Base-by-base conservation (phyloP, 2,113 vertebrate genomes). In the Benitochromis conjunctus region DNA sequence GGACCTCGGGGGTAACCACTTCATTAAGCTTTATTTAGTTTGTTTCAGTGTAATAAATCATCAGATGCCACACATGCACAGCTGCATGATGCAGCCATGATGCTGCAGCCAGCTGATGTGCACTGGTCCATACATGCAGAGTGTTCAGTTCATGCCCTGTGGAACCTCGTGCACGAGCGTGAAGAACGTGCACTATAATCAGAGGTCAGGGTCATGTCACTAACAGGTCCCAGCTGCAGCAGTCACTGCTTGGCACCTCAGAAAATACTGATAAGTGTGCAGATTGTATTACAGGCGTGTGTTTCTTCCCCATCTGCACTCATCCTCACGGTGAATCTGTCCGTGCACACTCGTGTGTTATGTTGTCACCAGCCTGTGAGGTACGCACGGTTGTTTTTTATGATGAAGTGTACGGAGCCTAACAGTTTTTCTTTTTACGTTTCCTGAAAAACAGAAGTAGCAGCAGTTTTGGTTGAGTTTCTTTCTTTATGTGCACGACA, bases 251-350 rank as follows among this genome's bases (percentile, higher is more conserved):
- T n/a, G n/a, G n/a, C n/a, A n/a, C n/a, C n/a, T n/a, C n/a, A n/a
- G n/a, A n/a, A n/a, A n/a, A n/a, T n/a, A n/a, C n/a, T n/a, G n/a
- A n/a, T n/a, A n/a, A n/a, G 87, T 41, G 60, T 88, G 88, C 83
- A 85, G 74, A 90, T 92, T 89, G 85, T 91, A 86, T 95, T 87
- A 88, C 92, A 80, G 80, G 79, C 10, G 14, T 29, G 11, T 6
- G 43, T 12, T 24, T 74, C 12, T 58, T 53, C 43, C 53, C 79
- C 14, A 4, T 80, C 71, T 9, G 34, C 77, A 81, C 29, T 85
- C 80, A 54, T 78, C 69, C 57, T 77, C 71, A 62, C 56, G 18
- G 84, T 1, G 55, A 71, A 41, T n/a, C 41, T 71, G 18, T 26
- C 14, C 13, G 12, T 64, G 36, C 58, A 80, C 43, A 31, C 71